Evolutionary conservation across 2,888 invertebrate genomes (phyloP).

Genomic region (Cheilosia urbana): DNA sequence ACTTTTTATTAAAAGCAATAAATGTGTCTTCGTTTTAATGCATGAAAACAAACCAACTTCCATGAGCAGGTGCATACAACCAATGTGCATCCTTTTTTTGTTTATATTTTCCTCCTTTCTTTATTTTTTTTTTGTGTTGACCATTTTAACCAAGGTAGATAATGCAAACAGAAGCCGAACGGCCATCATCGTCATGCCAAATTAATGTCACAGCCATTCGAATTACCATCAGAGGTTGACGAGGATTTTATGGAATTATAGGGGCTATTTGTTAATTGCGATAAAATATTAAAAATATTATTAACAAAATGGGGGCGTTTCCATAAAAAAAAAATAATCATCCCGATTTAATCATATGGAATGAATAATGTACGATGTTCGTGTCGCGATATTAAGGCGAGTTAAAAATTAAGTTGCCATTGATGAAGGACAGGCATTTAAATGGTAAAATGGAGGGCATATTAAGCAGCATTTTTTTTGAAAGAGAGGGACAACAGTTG

Average conservation of each 20-base stretch:
- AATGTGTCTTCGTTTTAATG: no score
- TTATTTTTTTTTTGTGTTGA: neutral
- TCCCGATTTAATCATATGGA: neutral
- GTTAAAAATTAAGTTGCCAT: no score
- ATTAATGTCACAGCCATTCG: slow-evolving; percentile 20
- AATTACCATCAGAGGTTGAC: slow-evolving; percentile 25
- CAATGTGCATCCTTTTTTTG: neutral
- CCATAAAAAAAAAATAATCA: neutral
- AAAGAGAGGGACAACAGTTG: no score
- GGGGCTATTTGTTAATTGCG: slow-evolving; percentile 29
- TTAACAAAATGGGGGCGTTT: neutral
- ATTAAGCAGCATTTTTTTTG: no score
- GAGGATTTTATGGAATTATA: slow-evolving; percentile 19
- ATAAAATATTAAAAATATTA: neutral
- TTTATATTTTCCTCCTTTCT: neutral
- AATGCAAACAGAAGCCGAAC: neutral
- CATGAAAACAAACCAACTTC: no score
- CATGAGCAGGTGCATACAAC: neutral
- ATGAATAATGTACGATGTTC: no score
- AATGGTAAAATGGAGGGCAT: no score
- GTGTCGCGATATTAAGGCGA: no score
- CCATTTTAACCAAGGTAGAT: neutral
- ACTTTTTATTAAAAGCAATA: no score
- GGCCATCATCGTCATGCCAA: neutral
- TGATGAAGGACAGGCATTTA: no score